phyloP scores from a whole-genome alignment of 2,113 vertebrate genomes.

The Boulengeromyrus knoepffleri region DNA sequence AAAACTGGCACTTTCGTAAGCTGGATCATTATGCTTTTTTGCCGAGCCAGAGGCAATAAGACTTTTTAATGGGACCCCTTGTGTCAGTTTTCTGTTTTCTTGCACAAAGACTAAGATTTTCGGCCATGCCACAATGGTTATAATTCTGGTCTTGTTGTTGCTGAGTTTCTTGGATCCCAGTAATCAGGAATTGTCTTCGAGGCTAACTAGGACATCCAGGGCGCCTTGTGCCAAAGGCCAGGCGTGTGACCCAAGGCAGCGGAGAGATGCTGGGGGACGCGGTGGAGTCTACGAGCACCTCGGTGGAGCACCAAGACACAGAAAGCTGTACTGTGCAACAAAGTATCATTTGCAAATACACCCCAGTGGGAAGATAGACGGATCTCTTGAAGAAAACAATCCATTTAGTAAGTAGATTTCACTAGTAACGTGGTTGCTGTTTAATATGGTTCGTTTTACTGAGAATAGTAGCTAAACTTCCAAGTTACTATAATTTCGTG shows the following conservation, averaged over 20 bases:
- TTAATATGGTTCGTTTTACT: neutral
- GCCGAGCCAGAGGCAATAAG: conserved; percentile 41
- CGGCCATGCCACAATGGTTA: conserved; percentile 81
- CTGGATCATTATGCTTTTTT: conserved; percentile 44
- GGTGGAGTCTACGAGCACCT: conserved; percentile 95
- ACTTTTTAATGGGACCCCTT: conserved; percentile 73
- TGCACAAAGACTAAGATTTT: conserved; percentile 47
- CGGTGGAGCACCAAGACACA: conserved; percentile 85
- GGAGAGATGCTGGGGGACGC: conserved; percentile 85
- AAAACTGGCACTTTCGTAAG: conserved; percentile 35
- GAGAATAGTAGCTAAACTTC: neutral
- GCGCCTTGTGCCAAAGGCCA: conserved; percentile 51
- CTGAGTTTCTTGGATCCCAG: conserved; percentile 66
- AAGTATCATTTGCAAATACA: conserved; percentile 93
- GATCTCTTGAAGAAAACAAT: conserved; percentile 83
- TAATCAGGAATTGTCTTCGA: conserved; percentile 46
- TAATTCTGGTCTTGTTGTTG: conserved; percentile 75
- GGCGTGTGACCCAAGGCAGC: conserved; percentile 64
- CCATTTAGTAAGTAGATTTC: conserved; percentile 76
- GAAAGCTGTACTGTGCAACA: conserved; percentile 94
- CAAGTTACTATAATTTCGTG: neutral
- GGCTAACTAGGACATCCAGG: conserved; percentile 35
- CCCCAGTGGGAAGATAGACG: conserved; percentile 81
- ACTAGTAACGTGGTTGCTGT: neutral
- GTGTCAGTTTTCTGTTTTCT: conserved; percentile 48